Evolutionary conservation across 2,113 vertebrate genomes (phyloP).

Genomic region (Tachycineta bicolor): DNA sequence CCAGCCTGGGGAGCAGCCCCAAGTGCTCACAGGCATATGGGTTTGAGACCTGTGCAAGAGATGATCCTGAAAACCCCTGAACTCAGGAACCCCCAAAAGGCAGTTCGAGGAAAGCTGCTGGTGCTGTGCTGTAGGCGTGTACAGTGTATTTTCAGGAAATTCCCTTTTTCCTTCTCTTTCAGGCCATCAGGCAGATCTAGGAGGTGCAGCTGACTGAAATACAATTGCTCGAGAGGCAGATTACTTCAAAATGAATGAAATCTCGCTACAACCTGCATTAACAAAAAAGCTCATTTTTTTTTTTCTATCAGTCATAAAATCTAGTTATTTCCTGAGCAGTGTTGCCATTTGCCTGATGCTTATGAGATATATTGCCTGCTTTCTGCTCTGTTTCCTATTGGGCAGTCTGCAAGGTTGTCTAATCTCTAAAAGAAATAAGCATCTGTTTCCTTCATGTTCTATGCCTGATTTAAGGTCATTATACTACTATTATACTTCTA

Average conservation of each 20-base stretch:
- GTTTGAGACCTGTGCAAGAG: neutral
- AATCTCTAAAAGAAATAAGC: conserved; percentile 40
- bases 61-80: neutral
- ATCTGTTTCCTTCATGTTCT: conserved; percentile 43
- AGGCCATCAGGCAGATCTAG: neutral
- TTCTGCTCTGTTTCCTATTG: neutral
- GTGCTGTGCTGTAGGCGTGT: neutral
- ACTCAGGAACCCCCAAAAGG: neutral
- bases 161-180: neutral
- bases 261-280: neutral
- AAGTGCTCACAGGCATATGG: neutral
- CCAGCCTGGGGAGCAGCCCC: neutral
- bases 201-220: neutral
- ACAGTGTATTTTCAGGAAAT: neutral
- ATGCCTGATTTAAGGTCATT: neutral
- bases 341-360: neutral
- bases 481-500: neutral
- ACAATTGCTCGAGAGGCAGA: neutral
- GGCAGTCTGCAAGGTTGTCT: neutral
- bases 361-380: neutral
- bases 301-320: neutral
- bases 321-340: conserved; percentile 22
- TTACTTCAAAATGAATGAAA: neutral
- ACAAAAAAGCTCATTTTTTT: neutral
- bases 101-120: neutral